Evolutionary conservation across 2,113 vertebrate genomes (phyloP).

Genomic region (Otolemur garnettii): DNA sequence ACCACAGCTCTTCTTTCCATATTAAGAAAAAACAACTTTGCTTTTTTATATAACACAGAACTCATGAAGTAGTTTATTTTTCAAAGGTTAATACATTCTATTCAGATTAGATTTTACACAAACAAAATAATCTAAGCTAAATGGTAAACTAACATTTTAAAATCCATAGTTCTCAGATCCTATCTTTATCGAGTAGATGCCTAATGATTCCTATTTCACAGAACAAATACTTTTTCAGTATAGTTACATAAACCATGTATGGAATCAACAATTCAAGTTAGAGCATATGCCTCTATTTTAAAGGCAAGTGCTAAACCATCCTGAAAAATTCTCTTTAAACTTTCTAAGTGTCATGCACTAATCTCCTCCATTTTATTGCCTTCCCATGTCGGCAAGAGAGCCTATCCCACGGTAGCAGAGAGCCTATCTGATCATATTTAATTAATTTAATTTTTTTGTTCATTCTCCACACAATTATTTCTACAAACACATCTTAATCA

Average conservation of each 20-base stretch:
- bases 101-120: constrained; percentile 26
- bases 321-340: constrained; percentile 10
- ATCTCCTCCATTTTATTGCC: constrained; percentile 73
- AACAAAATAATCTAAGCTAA: constrained; percentile 28
- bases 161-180: neutral
- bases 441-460: constrained; percentile 79
- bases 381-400: constrained; percentile 65
- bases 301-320: constrained; percentile 67
- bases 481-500: constrained; percentile 78
- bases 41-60: neutral
- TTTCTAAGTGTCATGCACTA: constrained; percentile 70
- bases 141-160: constrained; percentile 6
- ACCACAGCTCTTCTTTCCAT: neutral
- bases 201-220: neutral
- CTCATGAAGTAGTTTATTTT: constrained; percentile 17
- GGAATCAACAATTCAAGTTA: constrained; percentile 56
- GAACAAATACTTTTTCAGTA: constrained; percentile 1
- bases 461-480: constrained; percentile 79
- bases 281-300: constrained; percentile 54
- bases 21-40: neutral
- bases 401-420: constrained; percentile 38
- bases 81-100: constrained; percentile 7
- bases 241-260: neutral
- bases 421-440: constrained; percentile 77
- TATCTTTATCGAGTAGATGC: neutral